Evolutionary conservation across 1,140 invertebrate genomes (phyloP), one percentile per base, ranked within the genome.

Genomic region (Drosophila chauvacae): DNA sequence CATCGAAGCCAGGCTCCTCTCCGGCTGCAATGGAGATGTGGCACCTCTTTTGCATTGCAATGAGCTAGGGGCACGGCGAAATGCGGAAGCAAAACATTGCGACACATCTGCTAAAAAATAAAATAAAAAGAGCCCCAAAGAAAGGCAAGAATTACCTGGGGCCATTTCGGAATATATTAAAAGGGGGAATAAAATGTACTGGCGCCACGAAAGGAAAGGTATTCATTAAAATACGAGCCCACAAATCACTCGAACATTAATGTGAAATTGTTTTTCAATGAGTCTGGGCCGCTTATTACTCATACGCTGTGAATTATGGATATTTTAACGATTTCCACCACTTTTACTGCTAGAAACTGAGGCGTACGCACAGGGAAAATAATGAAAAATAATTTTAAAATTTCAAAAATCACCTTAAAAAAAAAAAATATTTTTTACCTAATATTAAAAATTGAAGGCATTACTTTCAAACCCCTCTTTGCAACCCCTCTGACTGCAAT

Each of bases 21-120:
- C 39, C 50, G 63, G 63, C 30, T 77, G 74, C 74, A 77, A 66
- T 66, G 64, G 74, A 77, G 79, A 50, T 55, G 63, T 64, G 83
- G 58, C 73, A 88, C 80, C 77, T 74, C 65, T 83, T 87, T 88
- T 87, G 83, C 83, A 87, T 87, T 80, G 70, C 70, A 73, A 73
- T 73, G 68, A 72, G 69, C 56, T 30, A 71, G 62, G 56, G 66
- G 53, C 57, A 62, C 50, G 48, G 57, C 57, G 66, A 62, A 85
- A 83, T 88, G 60, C 74, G 77, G 74, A 82, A 82, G 72, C 78
- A 58, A 58, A 77, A 48, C 37, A 60, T 64, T 45, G 48, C 50
- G 56, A 56, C 64, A 59, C 66, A 75, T 44, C 71, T 63, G 51
- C 7, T 11, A 42, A 18, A 55, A 55, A 56, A n/a, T 4, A 48